A percentile compares a stretch with the other conserved stretches of the same genome.
phyloP scores from a whole-genome alignment of 92 coral and sea anemone genomes.

The Siderastrea radians region DNA sequence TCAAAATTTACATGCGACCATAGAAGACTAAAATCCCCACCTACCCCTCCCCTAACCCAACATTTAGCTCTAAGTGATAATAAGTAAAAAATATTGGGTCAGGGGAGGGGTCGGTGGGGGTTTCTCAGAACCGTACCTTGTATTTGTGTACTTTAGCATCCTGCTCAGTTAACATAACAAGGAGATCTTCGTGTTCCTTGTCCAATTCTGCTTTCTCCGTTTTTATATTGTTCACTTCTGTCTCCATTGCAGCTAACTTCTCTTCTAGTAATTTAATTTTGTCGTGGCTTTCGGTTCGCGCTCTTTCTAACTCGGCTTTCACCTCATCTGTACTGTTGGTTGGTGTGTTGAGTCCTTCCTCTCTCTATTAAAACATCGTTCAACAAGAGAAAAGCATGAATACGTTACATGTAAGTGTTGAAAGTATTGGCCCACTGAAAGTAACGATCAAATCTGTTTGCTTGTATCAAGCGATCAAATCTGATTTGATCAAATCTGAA shows the following conservation, averaged over 20 bases:
- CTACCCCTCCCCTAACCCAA: too few species aligned
- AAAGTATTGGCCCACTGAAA: too few species aligned
- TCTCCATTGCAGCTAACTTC: slow-evolving; percentile 55
- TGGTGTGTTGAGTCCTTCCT: slow-evolving; percentile 36
- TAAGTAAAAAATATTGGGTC: too few species aligned
- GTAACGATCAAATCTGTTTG: too few species aligned
- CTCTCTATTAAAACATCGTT: slow-evolving; percentile 27
- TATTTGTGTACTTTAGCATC: slow-evolving; percentile 76
- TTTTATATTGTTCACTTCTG: slow-evolving; percentile 45
- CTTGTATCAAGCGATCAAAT: too few species aligned
- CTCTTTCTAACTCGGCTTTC: slow-evolving; percentile 41
- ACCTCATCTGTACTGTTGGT: slow-evolving; percentile 58
- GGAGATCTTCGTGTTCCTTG: slow-evolving; percentile 90
- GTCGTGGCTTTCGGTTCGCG: slow-evolving; percentile 52
- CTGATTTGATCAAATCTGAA: too few species aligned
- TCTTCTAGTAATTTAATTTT: slow-evolving; percentile 77
- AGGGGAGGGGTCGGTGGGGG: too few species aligned
- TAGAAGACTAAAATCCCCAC: background rate
- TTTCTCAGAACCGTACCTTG: slow-evolving; percentile 64
- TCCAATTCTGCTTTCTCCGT: slow-evolving; percentile 72
- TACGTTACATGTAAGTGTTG: background rate
- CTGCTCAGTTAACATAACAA: slow-evolving; percentile 93
- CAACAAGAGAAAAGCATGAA: background rate
- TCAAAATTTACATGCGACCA: background rate
- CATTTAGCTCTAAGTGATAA: too few species aligned